These are phyloP conservation scores for Ptilorrhoa leucosticta DNA, from an alignment of 2,113 vertebrate species.

Conservation along the genomic window DNA sequence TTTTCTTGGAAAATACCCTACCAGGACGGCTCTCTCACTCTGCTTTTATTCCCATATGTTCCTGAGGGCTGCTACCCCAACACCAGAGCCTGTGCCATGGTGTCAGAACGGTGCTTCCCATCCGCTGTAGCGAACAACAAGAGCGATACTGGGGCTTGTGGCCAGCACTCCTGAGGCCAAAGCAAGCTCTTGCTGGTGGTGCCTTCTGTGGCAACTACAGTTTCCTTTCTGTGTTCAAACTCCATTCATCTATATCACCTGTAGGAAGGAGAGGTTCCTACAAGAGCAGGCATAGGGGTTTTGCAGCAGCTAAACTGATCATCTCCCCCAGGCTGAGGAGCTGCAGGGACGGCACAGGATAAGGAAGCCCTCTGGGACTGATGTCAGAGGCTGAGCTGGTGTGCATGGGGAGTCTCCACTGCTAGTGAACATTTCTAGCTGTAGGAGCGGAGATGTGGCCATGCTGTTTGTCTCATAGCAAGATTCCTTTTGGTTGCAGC, in stretches of 20 bases:
- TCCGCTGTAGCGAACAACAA: accelerated
- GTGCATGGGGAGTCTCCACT: accelerated
- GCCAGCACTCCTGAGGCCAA: neutral
- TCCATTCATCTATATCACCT: neutral
- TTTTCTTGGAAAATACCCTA: neutral
- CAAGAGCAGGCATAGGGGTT: neutral
- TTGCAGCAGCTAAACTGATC: neutral
- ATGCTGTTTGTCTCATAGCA: neutral
- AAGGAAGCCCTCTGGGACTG: neutral
- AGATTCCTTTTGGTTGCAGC: neutral
- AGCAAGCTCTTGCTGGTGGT: neutral
- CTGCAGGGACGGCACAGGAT: neutral
- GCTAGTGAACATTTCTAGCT: neutral
- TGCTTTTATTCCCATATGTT: neutral
- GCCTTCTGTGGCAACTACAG: neutral
- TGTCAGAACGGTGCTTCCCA: neutral
- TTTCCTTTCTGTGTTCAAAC: neutral
- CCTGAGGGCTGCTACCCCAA: neutral
- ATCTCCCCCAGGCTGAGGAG: neutral
- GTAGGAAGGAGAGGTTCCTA: neutral
- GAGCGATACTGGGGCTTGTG: neutral
- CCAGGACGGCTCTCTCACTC: neutral
- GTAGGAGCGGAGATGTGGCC: neutral
- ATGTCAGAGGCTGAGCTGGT: neutral
- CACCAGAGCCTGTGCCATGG: accelerated